Percentiles rank a stretch among this genome's conserved stretches.
Evolutionary conservation across 1,140 invertebrate genomes (phyloP).

Genomic region (Brachionus rubens): DNA sequence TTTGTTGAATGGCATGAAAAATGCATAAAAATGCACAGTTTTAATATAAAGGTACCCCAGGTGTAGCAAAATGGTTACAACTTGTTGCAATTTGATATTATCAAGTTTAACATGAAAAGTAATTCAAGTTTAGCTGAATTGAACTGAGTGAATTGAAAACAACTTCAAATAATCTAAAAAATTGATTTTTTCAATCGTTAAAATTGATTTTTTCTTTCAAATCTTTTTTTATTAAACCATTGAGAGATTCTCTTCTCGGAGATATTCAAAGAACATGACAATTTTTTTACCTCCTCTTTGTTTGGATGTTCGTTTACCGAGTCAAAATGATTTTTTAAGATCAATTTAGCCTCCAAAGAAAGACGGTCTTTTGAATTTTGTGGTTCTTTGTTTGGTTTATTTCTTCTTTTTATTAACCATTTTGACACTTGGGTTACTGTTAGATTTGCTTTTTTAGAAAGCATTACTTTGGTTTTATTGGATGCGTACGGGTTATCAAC

Average conservation of each 20-base stretch:
- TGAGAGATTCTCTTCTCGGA: neutral
- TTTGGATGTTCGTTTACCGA: constrained; percentile 2
- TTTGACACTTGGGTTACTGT: constrained; percentile 7
- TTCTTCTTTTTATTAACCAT: constrained; percentile 17
- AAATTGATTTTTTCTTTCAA: too few relatives aligned
- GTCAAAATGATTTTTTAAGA: neutral
- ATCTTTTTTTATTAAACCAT: too few relatives aligned
- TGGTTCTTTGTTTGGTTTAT: constrained; percentile 6
- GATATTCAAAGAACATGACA: neutral
- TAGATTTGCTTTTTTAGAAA: neutral
- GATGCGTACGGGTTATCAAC: neutral
- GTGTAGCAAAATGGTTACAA: too few relatives aligned
- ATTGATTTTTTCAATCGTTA: too few relatives aligned
- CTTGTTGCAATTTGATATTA: too few relatives aligned
- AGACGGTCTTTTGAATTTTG: neutral
- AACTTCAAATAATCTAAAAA: too few relatives aligned
- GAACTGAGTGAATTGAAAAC: too few relatives aligned
- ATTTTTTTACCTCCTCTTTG: constrained; percentile 14
- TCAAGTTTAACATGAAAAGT: too few relatives aligned
- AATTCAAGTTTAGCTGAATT: too few relatives aligned
- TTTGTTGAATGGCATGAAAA: too few relatives aligned
- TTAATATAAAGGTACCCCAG: too few relatives aligned
- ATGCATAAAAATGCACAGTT: too few relatives aligned
- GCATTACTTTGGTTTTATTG: neutral
- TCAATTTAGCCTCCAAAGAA: neutral